Conservation (phyloP, 2,797 vertebrate species). For the Danio aesculapii region DNA sequence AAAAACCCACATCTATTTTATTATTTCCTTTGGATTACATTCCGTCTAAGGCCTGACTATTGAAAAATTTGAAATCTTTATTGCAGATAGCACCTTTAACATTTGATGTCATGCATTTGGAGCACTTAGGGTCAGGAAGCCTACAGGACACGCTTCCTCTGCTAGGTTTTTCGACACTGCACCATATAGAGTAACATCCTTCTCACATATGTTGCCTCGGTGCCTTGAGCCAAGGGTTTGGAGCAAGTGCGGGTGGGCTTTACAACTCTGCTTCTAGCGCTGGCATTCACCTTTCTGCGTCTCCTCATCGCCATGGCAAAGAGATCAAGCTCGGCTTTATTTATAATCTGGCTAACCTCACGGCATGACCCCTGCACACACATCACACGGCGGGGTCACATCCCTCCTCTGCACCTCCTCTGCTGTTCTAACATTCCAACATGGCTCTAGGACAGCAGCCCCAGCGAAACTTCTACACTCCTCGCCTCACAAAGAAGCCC, state of each 20-base stretch:
- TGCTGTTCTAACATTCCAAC: constrained; percentile 79
- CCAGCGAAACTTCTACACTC: constrained; percentile 72
- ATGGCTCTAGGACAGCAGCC: constrained; percentile 83
- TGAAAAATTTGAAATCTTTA: constrained; percentile 24
- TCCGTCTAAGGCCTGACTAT: neutral
- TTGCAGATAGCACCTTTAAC: constrained; percentile 41
- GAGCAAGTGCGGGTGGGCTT: constrained; percentile 69
- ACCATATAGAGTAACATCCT: constrained; percentile 32
- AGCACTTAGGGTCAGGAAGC: constrained; percentile 28
- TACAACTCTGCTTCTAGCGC: constrained; percentile 74
- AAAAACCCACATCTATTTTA: neutral
- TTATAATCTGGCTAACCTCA: constrained; percentile 83
- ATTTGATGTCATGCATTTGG: constrained; percentile 28
- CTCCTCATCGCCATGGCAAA: constrained; percentile 69
- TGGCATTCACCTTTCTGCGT: constrained; percentile 77
- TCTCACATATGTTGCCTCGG: constrained; percentile 63
- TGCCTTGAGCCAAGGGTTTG: constrained; percentile 75
- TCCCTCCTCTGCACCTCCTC: constrained; percentile 76
- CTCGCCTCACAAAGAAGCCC: constrained; percentile 79
- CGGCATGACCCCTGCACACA: constrained; percentile 76
- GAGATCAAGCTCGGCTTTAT: constrained; percentile 79
- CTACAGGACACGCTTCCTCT: constrained; percentile 14
- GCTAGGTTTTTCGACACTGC: constrained; percentile 5
- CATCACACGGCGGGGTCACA: constrained; percentile 81
- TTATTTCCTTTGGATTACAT: constrained; percentile 18